phyloP scores from a whole-genome alignment of 2,888 invertebrate genomes.

The Zaprionus bogoriensis region DNA sequence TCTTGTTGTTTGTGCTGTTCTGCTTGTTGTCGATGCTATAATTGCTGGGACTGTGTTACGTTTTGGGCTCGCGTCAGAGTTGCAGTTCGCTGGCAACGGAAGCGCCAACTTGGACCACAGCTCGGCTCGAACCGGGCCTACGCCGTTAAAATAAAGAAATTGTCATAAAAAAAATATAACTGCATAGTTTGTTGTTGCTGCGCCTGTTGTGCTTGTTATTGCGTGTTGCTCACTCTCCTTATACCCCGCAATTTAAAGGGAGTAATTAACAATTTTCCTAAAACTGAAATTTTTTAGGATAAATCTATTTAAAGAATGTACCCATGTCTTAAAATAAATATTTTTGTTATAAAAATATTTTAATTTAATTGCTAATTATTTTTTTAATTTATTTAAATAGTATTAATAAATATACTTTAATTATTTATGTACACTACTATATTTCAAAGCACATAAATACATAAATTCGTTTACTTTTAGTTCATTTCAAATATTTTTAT shows the following conservation, averaged over 20 bases:
- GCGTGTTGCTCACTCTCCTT: neutral
- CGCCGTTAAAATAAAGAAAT: constrained; percentile 68
- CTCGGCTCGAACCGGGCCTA: constrained; percentile 29
- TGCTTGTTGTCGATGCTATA: constrained; percentile 46
- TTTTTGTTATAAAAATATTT: too few species aligned
- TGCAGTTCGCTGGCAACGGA: constrained; percentile 55
- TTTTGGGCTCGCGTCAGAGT: constrained; percentile 25
- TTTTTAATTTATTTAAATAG: too few species aligned
- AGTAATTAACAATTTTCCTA: too few species aligned
- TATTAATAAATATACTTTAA: too few species aligned
- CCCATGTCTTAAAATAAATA: too few species aligned
- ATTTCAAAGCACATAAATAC: too few species aligned
- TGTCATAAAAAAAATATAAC: constrained; percentile 67
- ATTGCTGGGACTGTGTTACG: constrained; percentile 64
- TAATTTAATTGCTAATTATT: too few species aligned
- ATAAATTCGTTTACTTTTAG: too few species aligned
- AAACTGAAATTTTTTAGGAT: too few species aligned
- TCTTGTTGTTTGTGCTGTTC: constrained; percentile 20
- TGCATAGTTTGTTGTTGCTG: constrained; percentile 26
- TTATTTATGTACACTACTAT: too few species aligned
- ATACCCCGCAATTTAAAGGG: constrained; percentile 22
- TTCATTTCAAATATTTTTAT: too few species aligned
- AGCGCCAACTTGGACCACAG: constrained; percentile 66
- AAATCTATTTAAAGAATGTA: too few species aligned
- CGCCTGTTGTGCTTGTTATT: neutral